These are phyloP conservation scores for Corythornis madagascariensis DNA, from an alignment of 2,113 vertebrate genomes.

Conservation along the genomic window DNA sequence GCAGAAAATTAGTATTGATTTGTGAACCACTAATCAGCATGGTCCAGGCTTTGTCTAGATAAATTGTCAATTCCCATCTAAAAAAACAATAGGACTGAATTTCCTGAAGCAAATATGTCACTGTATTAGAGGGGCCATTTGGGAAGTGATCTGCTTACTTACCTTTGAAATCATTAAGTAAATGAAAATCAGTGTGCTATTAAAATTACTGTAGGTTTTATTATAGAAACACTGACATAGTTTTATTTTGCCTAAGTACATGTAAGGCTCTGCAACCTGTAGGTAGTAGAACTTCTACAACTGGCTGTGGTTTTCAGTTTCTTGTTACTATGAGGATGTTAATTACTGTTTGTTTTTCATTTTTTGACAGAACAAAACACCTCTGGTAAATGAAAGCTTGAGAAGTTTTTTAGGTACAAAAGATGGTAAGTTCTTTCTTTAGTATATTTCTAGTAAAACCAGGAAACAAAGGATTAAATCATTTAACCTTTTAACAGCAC, in stretches of 20 bases:
- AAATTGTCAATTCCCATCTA: background rate
- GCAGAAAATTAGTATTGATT: background rate
- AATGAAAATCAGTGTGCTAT: background rate
- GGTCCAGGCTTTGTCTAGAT: background rate
- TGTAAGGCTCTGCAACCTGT: background rate
- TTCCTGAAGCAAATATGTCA: background rate
- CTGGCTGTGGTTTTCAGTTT: background rate
- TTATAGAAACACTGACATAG: background rate
- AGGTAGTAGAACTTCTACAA: background rate
- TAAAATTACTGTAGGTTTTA: background rate
- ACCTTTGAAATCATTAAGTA: background rate
- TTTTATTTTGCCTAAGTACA: background rate
- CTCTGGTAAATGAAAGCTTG: conserved; percentile 91
- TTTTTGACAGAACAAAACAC: conserved; percentile 86
- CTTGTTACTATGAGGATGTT: background rate
- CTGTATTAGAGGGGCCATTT: background rate
- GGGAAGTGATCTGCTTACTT: background rate
- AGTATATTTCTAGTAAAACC: background rate
- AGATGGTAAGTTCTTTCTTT: conserved; percentile 82
- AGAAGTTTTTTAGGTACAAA: conserved; percentile 89
- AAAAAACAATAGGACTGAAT: background rate
- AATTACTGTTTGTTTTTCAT: background rate
- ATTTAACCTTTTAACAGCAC: background rate
- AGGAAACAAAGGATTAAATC: background rate
- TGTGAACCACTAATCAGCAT: background rate